Evolutionary conservation across 1,140 invertebrate genomes (phyloP).

Genomic region (Musca vetustissima): DNA sequence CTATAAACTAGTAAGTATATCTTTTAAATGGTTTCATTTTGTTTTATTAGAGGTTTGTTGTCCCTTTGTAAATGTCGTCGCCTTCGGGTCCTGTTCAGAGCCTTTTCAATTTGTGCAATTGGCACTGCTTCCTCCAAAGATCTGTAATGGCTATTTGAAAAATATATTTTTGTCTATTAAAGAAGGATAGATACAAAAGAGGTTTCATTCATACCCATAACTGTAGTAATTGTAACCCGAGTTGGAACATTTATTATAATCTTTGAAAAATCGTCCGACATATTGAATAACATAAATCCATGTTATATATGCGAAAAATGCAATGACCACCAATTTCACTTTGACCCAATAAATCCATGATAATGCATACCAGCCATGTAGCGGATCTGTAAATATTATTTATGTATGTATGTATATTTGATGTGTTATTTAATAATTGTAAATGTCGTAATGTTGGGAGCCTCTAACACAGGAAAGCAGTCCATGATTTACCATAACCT

Average conservation of each 20-base stretch:
- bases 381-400: neutral
- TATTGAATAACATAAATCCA: conserved; percentile 46
- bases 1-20: neutral
- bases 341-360: conserved; percentile 53
- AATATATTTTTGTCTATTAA: neutral
- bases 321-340: conserved; percentile 51
- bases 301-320: conserved; percentile 50
- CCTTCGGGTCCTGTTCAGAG: no score
- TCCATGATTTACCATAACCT: no score
- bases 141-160: conserved; percentile 3
- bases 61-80: no score
- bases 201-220: conserved; percentile 12
- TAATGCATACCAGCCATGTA: conserved; percentile 36
- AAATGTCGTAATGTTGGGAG: no score
- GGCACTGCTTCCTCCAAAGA: neutral
- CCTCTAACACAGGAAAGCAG: no score
- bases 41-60: no score
- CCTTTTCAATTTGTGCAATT: no score
- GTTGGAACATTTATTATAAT: conserved; percentile 37
- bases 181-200: neutral
- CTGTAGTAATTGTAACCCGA: conserved; percentile 32
- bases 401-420: no score
- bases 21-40: neutral
- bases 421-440: no score
- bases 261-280: conserved; percentile 37